Conservation (phyloP, 2,113 vertebrate genomes). For the Phodopus roborovskii region DNA sequence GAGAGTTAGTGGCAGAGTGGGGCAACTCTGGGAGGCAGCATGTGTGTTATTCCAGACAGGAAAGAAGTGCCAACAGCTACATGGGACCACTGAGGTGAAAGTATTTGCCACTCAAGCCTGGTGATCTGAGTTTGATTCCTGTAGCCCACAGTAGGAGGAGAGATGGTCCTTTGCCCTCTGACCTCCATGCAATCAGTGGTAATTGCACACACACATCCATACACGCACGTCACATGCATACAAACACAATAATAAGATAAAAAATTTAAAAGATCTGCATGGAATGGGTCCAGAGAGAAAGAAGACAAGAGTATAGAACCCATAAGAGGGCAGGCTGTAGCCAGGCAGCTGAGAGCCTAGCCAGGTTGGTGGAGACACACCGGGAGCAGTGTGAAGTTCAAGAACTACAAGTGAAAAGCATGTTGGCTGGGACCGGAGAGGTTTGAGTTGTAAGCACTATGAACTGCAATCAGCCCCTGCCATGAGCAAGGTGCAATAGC, state of each 20-base stretch:
- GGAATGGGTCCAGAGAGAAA: not conserved
- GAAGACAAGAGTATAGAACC: not conserved
- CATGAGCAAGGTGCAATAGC: too few relatives aligned
- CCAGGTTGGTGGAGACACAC: rapidly evolving
- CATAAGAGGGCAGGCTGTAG: not conserved
- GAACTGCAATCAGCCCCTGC: not conserved
- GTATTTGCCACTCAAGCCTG: not conserved
- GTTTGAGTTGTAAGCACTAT: not conserved
- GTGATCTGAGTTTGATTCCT: not conserved
- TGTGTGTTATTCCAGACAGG: not conserved
- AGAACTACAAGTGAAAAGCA: not conserved
- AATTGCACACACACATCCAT: not conserved
- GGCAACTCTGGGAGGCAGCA: too few relatives aligned
- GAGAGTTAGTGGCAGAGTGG: not conserved
- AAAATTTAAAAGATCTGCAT: not conserved
- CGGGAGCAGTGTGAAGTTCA: not conserved
- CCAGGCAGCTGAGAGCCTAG: not conserved
- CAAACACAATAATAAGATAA: not conserved
- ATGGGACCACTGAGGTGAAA: not conserved
- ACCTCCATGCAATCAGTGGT: not conserved
- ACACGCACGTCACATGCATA: not conserved
- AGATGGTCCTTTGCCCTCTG: not conserved
- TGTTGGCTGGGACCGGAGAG: not conserved
- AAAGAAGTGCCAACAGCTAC: not conserved
- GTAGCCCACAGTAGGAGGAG: not conserved